phyloP scores from a whole-genome alignment of 2,888 invertebrate species.

The Thecophora atra region DNA sequence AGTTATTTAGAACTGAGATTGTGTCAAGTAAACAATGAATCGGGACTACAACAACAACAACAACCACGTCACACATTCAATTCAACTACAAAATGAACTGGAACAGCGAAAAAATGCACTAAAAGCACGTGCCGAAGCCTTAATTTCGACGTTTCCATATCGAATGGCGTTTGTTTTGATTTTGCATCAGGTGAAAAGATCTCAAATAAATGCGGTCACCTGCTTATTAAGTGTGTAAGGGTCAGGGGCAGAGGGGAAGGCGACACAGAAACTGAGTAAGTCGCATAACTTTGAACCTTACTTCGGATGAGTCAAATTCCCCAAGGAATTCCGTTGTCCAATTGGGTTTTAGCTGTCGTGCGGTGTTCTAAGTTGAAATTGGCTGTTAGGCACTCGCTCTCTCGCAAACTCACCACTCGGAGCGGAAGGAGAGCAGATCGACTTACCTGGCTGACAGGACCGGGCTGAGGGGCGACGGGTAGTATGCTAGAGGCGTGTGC shows the following conservation, averaged over 20 bases:
- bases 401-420: too few species aligned
- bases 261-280: too few species aligned
- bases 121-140: constrained; percentile 38
- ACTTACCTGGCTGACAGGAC: constrained; percentile 61
- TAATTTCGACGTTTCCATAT: background rate
- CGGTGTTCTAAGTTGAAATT: too few species aligned
- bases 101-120: constrained; percentile 37
- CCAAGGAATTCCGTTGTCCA: too few species aligned
- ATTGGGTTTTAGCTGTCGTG: too few species aligned
- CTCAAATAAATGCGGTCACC: too few species aligned
- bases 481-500: constrained; percentile 53
- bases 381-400: too few species aligned
- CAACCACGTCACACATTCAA: background rate
- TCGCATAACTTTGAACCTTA: too few species aligned
- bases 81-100: constrained; percentile 31
- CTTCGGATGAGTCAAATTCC: too few species aligned
- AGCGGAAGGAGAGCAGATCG: too few species aligned
- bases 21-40: background rate
- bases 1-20: background rate
- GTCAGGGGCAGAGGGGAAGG: too few species aligned
- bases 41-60: background rate
- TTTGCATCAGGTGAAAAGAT: background rate
- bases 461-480: constrained; percentile 57
- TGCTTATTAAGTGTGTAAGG: too few species aligned
- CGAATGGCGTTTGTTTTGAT: constrained; percentile 21